Base-by-base conservation (phyloP, 1,140 invertebrate species). In the Phthorimaea operculella region DNA sequence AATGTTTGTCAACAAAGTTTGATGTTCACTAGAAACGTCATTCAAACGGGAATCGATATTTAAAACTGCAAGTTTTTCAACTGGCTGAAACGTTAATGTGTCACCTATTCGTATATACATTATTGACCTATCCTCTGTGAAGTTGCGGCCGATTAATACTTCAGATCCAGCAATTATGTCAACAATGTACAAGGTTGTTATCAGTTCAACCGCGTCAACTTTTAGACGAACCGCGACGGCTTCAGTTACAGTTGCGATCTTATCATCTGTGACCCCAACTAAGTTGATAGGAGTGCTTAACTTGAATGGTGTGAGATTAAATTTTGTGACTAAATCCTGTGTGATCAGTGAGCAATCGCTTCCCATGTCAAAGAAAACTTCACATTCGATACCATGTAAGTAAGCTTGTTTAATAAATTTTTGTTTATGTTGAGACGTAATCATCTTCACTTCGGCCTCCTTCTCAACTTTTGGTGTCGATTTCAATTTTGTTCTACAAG, bases 291-390 rank as follows among this genome's bases (percentile, higher is more conserved):
- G 55, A 0, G 16, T 18, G 5, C 44, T 36, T 52, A 61, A 33
- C 10, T 5, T 1, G 16, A 45, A 54, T 10, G 51, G 5, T 18
- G 14, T 2, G 0, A 54, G n/a, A 5, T 51, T 33, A 11, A 33
- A 36, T 47, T 44, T 39, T 36, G 17, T 42, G 10, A 50, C 44
- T 18, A 56, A 33, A 10, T 54, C 21, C 1, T 0, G 0, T 16
- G 58, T 50, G 10, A 60, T 57, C 21, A 60, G 18, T 15, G 58
- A 60, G 12, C 52, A 55, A 48, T 48, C 45, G 14, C 53, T 55
- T 10, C 58, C 58, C 54, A 56, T 60, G 47, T 61, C 59, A 39
- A 61, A 34, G 18, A 61, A 61, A 21, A 48, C 59, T 28, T 57
- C 21, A 47, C 33, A 48, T 5, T 51, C 42, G 28, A 17, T 14